phyloP scores from a whole-genome alignment of 2,113 vertebrate species.

The Percina caprodes region DNA sequence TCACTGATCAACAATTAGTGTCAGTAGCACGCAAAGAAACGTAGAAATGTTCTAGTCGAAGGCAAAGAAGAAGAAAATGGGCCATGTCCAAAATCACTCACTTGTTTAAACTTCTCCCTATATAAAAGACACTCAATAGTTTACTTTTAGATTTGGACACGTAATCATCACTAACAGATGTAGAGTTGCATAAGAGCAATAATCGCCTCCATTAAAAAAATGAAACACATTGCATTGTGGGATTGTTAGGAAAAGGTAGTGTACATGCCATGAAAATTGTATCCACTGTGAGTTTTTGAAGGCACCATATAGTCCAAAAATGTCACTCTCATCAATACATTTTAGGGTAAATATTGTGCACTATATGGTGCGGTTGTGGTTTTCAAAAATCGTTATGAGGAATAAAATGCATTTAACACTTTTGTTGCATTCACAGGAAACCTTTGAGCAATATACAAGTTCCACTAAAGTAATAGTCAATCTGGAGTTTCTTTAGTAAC shows the following conservation, averaged over 20 bases:
- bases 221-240: background rate
- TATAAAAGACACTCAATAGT: background rate
- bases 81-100: background rate
- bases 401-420: background rate
- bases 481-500: background rate
- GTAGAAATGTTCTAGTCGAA: background rate
- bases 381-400: background rate
- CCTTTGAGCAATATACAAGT: background rate
- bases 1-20: constrained; percentile 11
- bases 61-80: background rate
- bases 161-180: background rate
- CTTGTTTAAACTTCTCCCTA: background rate
- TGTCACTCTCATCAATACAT: no score
- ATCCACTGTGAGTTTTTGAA: background rate
- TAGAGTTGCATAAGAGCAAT: background rate
- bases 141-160: background rate
- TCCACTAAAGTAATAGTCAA: background rate
- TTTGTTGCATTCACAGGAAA: background rate
- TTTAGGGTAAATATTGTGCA: background rate
- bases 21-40: background rate
- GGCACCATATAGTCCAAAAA: background rate
- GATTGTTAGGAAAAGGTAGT: background rate
- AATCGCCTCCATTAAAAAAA: background rate
- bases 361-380: no score
- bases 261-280: background rate